Evolutionary conservation across 2,797 vertebrate species (phyloP), one percentile per base, ranked within the genome.

Genomic region (Halcyon chelicuti): DNA sequence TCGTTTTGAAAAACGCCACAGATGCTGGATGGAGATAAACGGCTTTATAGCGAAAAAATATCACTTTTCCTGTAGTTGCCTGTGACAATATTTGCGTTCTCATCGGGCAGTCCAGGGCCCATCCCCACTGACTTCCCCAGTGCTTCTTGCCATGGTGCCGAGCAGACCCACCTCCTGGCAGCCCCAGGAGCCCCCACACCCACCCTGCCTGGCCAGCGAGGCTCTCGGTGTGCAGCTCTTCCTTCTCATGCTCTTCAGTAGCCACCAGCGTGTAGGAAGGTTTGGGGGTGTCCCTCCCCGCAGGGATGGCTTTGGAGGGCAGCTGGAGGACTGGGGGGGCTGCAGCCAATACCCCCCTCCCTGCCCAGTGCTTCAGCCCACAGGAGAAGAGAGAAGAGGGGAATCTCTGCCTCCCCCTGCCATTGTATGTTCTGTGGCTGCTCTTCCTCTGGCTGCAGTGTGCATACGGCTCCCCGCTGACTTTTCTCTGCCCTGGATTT

Each of bases 131-230:
- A 12, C 8, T 2, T 23, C 40, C 55, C 40, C 1, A 2, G 25
- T 49, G 40, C 23, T 51, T 55, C 25, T 16, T 23, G 67, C 37
- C 2, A 0, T 0, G 3, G 15, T 35, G 57, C 76, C 10, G 49
- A 57, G 55, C 15, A 2, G 29, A 5, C 6, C 7, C 57, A 3
- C 9, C 17, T 42, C 29, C n/a, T 1, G 0, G 42, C 26, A 65
- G 42, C 58, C 35, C 33, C 6, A 9, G 7, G 26, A 9, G 31
- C 19, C 54, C 63, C 58, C 31, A 8, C 2, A 1, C 42, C 51
- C 28, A 26, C 47, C 60, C 29, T 18, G 29, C 25, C 33, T 33
- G 13, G 3, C 44, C 2, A 0, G 14, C 2, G 0, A 55, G 37
- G 46, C 39, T 35, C 37, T 31, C 12, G 5, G 0, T 1, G 0